Evolutionary conservation across 2,888 invertebrate genomes (phyloP).

Genomic region (Mythimna albipuncta): DNA sequence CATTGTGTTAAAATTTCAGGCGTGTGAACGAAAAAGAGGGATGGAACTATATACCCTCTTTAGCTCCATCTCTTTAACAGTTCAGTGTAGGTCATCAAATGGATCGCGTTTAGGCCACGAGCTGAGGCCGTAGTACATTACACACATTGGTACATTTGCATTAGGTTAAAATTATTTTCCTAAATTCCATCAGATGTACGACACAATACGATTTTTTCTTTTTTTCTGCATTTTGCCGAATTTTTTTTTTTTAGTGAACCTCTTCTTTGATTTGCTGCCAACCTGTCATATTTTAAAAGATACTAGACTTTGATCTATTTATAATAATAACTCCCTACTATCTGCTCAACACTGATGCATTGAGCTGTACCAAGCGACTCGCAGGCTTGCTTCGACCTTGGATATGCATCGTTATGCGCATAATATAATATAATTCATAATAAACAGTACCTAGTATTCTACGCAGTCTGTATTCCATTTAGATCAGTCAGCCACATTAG

Average conservation of each 20-base stretch:
- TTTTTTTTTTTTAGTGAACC: background rate
- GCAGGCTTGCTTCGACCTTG: slow-evolving; percentile 20
- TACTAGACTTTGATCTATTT: background rate
- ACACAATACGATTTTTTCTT: background rate
- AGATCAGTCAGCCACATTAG: background rate
- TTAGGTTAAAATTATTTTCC: background rate
- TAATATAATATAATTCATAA: slow-evolving; percentile 15
- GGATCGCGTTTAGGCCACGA: too few relatives aligned
- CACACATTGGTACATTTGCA: too few relatives aligned
- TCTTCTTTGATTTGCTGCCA: background rate
- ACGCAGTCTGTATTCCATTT: slow-evolving; percentile 5
- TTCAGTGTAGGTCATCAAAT: too few relatives aligned
- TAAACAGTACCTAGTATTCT: background rate
- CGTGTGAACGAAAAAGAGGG: too few relatives aligned
- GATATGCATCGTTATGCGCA: slow-evolving; percentile 20
- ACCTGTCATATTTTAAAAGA: background rate
- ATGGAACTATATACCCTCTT: too few relatives aligned
- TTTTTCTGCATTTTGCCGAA: background rate
- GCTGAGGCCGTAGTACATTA: too few relatives aligned
- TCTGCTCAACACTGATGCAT: slow-evolving; percentile 6
- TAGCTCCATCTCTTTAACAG: too few relatives aligned
- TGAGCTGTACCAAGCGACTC: background rate
- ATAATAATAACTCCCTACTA: background rate
- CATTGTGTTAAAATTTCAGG: too few relatives aligned
- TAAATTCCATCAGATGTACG: background rate